Percentiles rank a stretch among this genome's conserved stretches.
These are phyloP conservation scores for Lamprotornis superbus DNA, from an alignment of 2,113 vertebrate genomes.

Conservation along the genomic window DNA sequence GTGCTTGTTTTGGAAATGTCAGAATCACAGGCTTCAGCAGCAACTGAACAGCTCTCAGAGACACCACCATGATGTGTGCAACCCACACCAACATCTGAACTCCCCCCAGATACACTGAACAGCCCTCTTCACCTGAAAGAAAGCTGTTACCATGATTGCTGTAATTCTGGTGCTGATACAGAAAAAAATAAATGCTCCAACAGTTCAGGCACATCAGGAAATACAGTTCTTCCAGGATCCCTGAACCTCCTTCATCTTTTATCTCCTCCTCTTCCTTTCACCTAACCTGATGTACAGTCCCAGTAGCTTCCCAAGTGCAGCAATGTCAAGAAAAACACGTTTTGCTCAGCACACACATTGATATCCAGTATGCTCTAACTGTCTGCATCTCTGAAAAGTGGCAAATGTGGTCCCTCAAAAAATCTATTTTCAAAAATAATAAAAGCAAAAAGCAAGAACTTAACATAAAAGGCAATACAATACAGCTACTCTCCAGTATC, in stretches of 20 bases:
- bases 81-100: background rate
- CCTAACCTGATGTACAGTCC: too few species aligned
- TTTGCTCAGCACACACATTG: background rate
- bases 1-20: background rate
- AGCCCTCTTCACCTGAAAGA: background rate
- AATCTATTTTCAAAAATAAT: background rate
- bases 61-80: rapidly evolving
- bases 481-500: background rate
- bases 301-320: rapidly evolving
- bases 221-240: background rate
- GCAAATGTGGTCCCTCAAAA: background rate
- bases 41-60: background rate
- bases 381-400: background rate
- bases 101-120: background rate
- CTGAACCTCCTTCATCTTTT: background rate
- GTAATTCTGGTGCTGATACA: background rate
- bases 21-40: background rate
- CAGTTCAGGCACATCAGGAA: background rate
- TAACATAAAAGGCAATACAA: background rate
- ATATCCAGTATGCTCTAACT: rapidly evolving
- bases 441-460: background rate
- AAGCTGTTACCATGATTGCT: background rate
- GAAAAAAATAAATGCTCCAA: background rate
- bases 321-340: background rate
- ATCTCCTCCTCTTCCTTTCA: background rate